These are phyloP conservation scores for Cyphomyrmex costatus DNA, from an alignment of 1,140 invertebrate species.

Conservation along the genomic window DNA sequence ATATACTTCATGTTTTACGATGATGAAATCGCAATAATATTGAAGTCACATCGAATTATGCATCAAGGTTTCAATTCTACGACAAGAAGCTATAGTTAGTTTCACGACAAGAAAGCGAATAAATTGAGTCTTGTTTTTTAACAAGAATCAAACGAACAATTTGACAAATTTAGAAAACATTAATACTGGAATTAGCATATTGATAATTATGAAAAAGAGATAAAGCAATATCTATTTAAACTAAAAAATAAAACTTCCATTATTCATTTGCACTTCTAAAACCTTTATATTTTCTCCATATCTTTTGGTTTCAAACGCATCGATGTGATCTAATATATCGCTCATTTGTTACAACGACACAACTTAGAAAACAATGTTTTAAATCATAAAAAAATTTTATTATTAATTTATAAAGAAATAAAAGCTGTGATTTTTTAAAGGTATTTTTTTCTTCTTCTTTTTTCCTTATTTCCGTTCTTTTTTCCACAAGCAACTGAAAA, in stretches of 20 bases:
- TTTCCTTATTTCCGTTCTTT: no score
- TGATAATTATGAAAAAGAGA: neutral
- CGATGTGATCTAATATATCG: neutral
- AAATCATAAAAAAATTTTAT: no score
- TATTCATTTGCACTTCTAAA: neutral
- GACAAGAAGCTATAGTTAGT: neutral
- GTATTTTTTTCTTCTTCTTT: no score
- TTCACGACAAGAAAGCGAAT: neutral
- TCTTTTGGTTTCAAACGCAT: neutral
- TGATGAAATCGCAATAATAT: constrained; percentile 9
- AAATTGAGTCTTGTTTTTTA: neutral
- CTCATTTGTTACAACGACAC: no score
- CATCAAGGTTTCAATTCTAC: neutral
- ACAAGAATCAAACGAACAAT: neutral
- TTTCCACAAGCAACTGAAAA: no score
- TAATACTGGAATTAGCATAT: neutral
- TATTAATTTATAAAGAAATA: no score
- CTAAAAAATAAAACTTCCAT: neutral
- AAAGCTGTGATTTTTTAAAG: no score
- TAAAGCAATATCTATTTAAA: neutral
- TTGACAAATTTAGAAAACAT: neutral
- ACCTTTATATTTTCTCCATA: neutral
- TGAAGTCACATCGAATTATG: no score
- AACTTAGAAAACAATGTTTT: no score
- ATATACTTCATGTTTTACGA: neutral